Percentiles rank a stretch among this genome's conserved stretches.
phyloP scores from a whole-genome alignment of 1,140 invertebrate species.

The Bombus huntii region DNA sequence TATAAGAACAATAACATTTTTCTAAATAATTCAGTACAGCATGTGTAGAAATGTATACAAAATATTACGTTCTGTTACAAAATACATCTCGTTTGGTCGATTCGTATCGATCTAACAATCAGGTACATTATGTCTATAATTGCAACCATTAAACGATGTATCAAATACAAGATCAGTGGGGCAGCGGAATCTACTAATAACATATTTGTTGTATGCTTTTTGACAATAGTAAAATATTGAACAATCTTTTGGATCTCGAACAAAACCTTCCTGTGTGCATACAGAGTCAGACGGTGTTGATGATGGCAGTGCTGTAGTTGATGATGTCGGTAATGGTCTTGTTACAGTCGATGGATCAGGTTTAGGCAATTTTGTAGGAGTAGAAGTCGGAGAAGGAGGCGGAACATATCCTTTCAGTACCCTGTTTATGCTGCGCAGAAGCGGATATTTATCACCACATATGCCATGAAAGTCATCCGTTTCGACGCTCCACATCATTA shows the following conservation, averaged over 20 bases:
- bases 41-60: not conserved
- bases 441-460: slow-evolving; percentile 85
- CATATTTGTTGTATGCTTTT: not conserved
- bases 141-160: slow-evolving; percentile 21
- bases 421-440: slow-evolving; percentile 84
- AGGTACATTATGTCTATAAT: slow-evolving; percentile 32
- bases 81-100: too few relatives aligned
- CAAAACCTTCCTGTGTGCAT: slow-evolving; percentile 68
- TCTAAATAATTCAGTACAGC: too few relatives aligned
- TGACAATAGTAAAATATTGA: slow-evolving; percentile 66
- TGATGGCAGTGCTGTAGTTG: not conserved
- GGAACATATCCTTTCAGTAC: slow-evolving; percentile 65
- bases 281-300: not conserved
- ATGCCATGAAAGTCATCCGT: slow-evolving; percentile 87
- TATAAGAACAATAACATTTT: not conserved
- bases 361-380: slow-evolving; percentile 46
- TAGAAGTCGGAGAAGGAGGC: not conserved
- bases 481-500: slow-evolving; percentile 90
- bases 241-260: slow-evolving; percentile 64
- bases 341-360: not conserved
- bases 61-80: not conserved
- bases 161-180: slow-evolving; percentile 51
- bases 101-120: not conserved
- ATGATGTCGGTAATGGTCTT: not conserved
- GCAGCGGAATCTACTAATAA: slow-evolving; percentile 30